phyloP scores from a whole-genome alignment of 2,113 vertebrate species.

The Anthoscopus minutus region DNA sequence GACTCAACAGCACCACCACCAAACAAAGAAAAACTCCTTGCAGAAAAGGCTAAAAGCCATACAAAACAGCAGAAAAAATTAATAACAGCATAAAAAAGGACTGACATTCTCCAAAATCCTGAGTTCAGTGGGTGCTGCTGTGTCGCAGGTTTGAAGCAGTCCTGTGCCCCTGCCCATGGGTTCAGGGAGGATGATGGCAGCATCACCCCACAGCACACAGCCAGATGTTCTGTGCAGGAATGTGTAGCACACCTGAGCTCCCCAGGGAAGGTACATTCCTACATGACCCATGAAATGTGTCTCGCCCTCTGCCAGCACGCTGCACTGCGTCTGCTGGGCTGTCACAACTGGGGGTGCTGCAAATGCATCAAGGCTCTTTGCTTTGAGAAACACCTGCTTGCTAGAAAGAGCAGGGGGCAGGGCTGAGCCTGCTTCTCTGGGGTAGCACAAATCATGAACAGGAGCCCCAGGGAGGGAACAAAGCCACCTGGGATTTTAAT shows the following conservation, averaged over 20 bases:
- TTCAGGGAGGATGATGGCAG: not conserved
- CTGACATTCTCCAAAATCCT: not conserved
- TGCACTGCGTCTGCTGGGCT: not conserved
- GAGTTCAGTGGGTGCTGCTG: not conserved
- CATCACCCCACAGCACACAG: accelerated
- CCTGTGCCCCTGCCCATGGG: not conserved
- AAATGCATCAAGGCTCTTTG: not conserved
- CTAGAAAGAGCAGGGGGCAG: not conserved
- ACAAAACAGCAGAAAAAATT: not conserved
- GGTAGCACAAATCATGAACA: not conserved
- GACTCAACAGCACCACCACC: not conserved
- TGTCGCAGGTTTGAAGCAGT: not conserved
- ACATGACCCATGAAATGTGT: not conserved
- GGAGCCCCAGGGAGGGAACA: not conserved
- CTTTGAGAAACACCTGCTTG: not conserved
- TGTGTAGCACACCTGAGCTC: accelerated
- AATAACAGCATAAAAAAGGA: not conserved
- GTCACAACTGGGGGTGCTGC: accelerated
- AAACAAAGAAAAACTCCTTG: not conserved
- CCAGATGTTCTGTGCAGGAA: not conserved
- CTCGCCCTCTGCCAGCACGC: not conserved
- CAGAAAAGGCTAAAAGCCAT: not conserved
- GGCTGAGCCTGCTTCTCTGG: not conserved
- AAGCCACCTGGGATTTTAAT: not conserved
- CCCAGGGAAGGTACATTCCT: not conserved